Evolutionary conservation across 2,113 vertebrate species (phyloP).

Genomic region (Xiphophorus hellerii): DNA sequence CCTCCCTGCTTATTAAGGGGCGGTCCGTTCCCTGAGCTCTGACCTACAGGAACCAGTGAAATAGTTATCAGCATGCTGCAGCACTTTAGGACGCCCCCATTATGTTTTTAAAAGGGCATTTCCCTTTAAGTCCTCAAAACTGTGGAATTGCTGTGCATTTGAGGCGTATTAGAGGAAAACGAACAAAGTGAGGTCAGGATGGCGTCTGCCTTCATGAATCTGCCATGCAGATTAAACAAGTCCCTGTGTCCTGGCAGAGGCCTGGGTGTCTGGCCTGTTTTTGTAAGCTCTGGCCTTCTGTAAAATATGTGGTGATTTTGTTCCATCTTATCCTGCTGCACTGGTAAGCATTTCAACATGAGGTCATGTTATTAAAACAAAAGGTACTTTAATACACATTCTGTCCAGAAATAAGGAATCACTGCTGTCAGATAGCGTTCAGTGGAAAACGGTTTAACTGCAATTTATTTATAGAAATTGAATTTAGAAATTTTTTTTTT

Average conservation of each 20-base stretch:
- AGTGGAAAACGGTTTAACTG: no score
- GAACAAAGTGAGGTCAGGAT: conserved; percentile 17
- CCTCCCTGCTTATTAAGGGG: neutral
- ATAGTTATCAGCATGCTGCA: conserved; percentile 49
- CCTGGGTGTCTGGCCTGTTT: conserved; percentile 10
- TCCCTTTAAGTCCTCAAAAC: conserved; percentile 20
- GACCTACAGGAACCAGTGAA: conserved; percentile 62
- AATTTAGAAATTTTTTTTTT: no score
- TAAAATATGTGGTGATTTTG: conserved; percentile 16
- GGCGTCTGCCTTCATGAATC: neutral
- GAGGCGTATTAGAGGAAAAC: conserved; percentile 13
- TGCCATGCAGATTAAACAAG: conserved; percentile 8
- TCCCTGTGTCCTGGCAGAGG: neutral
- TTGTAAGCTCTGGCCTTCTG: conserved; percentile 16
- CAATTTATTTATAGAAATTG: no score
- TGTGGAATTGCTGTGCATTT: neutral
- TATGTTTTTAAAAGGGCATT: conserved; percentile 50
- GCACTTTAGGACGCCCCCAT: neutral
- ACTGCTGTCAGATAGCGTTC: no score
- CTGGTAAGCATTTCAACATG: neutral
- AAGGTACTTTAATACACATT: no score
- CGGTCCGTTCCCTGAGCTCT: conserved; percentile 45
- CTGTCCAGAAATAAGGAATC: no score
- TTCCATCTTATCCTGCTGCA: neutral
- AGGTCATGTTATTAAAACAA: neutral